phyloP scores from a whole-genome alignment of 2,113 vertebrate genomes.

The Sinocyclocheilus rhinocerous region DNA sequence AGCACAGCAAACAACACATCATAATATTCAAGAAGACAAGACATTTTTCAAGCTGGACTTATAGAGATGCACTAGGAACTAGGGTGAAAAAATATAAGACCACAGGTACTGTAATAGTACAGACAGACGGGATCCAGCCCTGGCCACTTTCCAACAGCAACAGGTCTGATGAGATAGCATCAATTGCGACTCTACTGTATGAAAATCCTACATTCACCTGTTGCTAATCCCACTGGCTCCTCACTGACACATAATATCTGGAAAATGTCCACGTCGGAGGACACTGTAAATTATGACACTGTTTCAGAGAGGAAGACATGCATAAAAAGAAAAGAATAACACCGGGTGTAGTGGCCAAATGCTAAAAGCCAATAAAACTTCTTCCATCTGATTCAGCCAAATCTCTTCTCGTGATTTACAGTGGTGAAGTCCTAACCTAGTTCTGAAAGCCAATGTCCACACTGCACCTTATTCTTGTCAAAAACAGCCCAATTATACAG shows the following conservation, averaged over 20 bases:
- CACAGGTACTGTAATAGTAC: neutral
- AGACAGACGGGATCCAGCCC: neutral
- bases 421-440: neutral
- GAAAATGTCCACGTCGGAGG: neutral
- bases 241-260: constrained; percentile 29
- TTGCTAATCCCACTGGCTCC: neutral
- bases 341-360: neutral
- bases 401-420: neutral
- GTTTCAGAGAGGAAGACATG: constrained; percentile 24
- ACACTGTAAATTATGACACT: neutral
- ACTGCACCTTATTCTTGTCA: neutral
- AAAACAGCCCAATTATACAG: neutral
- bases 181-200: neutral
- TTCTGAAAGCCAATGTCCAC: neutral
- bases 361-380: constrained; percentile 18
- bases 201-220: neutral
- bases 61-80: neutral
- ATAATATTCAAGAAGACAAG: neutral
- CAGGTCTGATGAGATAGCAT: neutral
- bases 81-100: neutral
- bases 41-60: no score
- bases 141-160: neutral
- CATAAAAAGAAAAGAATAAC: neutral
- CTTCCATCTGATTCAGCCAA: neutral
- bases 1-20: no score